Evolutionary conservation across 2,113 vertebrate genomes (phyloP), one percentile per base, ranked within the genome.

Genomic region (Gymnobelideus leadbeateri): DNA sequence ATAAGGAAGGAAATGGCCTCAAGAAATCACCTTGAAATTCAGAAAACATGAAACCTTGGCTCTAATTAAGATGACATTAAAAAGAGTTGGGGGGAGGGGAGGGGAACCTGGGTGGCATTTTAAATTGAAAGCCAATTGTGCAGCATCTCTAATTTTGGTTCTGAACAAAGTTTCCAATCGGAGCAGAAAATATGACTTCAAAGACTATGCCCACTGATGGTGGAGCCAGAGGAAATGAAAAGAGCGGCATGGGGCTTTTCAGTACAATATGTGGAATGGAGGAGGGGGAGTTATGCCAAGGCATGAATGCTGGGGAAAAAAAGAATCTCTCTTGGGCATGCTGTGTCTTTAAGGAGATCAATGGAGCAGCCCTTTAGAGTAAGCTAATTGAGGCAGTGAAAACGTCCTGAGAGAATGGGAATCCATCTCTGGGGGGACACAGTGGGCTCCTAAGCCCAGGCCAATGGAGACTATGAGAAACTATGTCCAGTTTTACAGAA

Each of bases 21-120:
- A 94, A 98, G 97, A 97, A 96, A 97, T 97, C 37, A 5, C 96
- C 98, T 95, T 91, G 28, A 94, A 96, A 97, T 93, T 95, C 16
- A 51, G 28, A 91, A 98, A 98, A 28, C 93, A 93, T 91, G 90
- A 95, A 77, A 57, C 51, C 89, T 84, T 91, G 89, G 61, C 95
- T 92, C 95, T 96, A 95, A 90, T 94, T 0, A 8, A 95, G 94
- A 96, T 96, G 94, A 92, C 0, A 0, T 92, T 89, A 93, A 54
- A 95, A 91, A 46, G 84, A n/a, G 28, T 91, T 51, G 49, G 46
- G 51, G 23, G 31, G 37, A 0, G 0, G 0, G 19, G 54, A 54
- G 19, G 61, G 19, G 0, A 0, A 49, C 93, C 91, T 89, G 8
- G 23, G 37, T 0, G 0, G 50, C 51, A 91, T 93, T 97, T 95